Base-by-base conservation (phyloP, 2,797 vertebrate species). In the Microtus agrestis region DNA sequence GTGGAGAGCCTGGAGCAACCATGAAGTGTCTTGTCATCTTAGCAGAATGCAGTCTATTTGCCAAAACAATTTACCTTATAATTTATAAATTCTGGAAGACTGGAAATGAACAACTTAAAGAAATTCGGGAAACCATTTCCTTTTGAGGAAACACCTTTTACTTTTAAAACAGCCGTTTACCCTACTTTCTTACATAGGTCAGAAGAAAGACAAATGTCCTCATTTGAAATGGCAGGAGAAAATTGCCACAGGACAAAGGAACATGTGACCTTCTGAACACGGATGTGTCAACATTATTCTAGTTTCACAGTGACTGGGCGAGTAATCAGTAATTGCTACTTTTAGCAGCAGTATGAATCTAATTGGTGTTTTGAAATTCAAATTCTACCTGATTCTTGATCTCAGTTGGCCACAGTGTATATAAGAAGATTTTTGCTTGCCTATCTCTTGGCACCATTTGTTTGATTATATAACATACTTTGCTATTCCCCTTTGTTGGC, bases 101-200 rank as follows among this genome's bases (percentile, higher is more conserved):
- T 48, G 74, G 51, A 97, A 78, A 92, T 31, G n/a, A 85, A 93
- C 80, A 71, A 61, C 29, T 73, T 40, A 34, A 27, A 91, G 80
- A n/a, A 69, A 87, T 51, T 19, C 21, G 27, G 13, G 27, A 82
- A 93, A 85, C 37, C 37, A 43, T 23, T 91, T 96, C 14, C 27
- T 67, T 85, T 88, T 65, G 43, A 86, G 31, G 89, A 93, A 80
- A 95, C 17, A 65, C 74, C 79, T 95, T 92, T 87, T 27, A 51
- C 43, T 5, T 63, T 89, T 84, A 91, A 59, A 34, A 15, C 82
- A 17, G 8, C 46, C 40, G 29, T 85, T 46, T 31, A 63, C 67
- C 40, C 37, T 17, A 5, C 13, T 59, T 84, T 65, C 2, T 61
- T 31, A 25, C 48, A 87, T 7, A 90, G 51, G 69, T 5, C 17